Evolutionary conservation across 2,888 invertebrate genomes (phyloP), one percentile per base, ranked within the genome.

Genomic region (Ethmia dodecea): DNA sequence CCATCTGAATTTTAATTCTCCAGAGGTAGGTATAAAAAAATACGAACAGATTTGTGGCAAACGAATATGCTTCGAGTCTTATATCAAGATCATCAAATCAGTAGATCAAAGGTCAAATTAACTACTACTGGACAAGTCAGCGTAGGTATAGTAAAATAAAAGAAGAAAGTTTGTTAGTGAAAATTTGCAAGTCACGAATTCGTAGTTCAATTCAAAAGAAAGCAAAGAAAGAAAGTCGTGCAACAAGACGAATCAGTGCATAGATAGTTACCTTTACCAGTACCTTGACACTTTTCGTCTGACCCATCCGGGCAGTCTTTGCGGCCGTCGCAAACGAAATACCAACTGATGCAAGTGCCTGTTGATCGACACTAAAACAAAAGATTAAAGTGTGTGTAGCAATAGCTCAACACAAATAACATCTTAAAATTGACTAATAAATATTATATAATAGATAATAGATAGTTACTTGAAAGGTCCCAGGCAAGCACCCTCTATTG

Each of bases 321-420:
- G 45, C 93, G 90, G 6, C 93, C 93, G 67, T 96, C 96, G 72
- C 96, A 96, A 3, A 96, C 94, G 74, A 95, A 96, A 87, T 94
- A 96, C 95, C 95, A 96, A 55, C 95, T 95, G 61, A 96, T 94
- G 72, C 96, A 96, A 9, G 90, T 88, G 1, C 96, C 96, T 33
- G 92, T 92, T 33, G 93, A 93, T 16, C 92, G 92, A 66, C 96
- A 96, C 92, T 96, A 84, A 34, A 86, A 77, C 12, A 32, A 28
- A 18, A n/a, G n/a, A n/a, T n/a, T n/a, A n/a, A n/a, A n/a, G n/a
- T n/a, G n/a, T n/a, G n/a, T n/a, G n/a, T n/a, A n/a, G n/a, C n/a
- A n/a, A n/a, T n/a, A n/a, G n/a, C n/a, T n/a, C n/a, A n/a, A n/a
- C n/a, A n/a, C n/a, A n/a, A n/a, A n/a, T n/a, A n/a, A n/a, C n/a